Evolutionary conservation across 1,140 invertebrate genomes (phyloP), one percentile per base, ranked within the genome.

Genomic region (Heliothis subflexa): DNA sequence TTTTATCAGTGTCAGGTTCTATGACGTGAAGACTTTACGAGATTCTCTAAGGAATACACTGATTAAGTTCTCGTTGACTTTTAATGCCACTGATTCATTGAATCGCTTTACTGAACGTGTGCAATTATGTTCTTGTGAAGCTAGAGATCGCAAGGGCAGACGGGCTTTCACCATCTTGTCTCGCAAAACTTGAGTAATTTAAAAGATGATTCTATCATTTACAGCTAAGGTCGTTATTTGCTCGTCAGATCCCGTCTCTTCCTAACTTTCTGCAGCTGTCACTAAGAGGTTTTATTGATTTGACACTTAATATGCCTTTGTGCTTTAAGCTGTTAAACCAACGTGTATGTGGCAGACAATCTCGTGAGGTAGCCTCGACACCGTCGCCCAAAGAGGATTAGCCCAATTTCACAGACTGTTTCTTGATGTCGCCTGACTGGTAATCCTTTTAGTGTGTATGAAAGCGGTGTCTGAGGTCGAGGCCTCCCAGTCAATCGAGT

Each of bases 141-240:
- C 86, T 89, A 91, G 89, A 91, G 88, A 91, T 91, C 91, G 89
- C 86, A 91, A 91, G 89, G 90, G 90, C 89, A 90, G 88, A 87
- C 88, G 82, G 85, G 87, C 92, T 93, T 93, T 93, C 92, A 92
- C 91, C 88, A 83, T 82, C 86, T 86, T 86, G 83, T 88, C 86
- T 86, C 84, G 83, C 81, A 61, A 85, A 78, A 50, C 49, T 21
- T 52, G 70, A 54, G 72, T 80, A 83, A 83, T 77, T 83, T 85
- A 76, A 89, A 90, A 91, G 84, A 82, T 86, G 59, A 83, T 87
- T 83, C 78, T 88, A 81, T 74, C 71, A 55, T 76, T 64, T 85
- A 73, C 28, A 21, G 72, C 82, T 92, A 92, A 90, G 87, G 86
- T 86, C 66, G 72, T 66, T 76, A 87, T 91, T 91, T 77, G 83